A percentile compares a stretch with the other conserved stretches of the same genome.
Conservation (phyloP, 2,888 invertebrate species). For the Idaea aversata region DNA sequence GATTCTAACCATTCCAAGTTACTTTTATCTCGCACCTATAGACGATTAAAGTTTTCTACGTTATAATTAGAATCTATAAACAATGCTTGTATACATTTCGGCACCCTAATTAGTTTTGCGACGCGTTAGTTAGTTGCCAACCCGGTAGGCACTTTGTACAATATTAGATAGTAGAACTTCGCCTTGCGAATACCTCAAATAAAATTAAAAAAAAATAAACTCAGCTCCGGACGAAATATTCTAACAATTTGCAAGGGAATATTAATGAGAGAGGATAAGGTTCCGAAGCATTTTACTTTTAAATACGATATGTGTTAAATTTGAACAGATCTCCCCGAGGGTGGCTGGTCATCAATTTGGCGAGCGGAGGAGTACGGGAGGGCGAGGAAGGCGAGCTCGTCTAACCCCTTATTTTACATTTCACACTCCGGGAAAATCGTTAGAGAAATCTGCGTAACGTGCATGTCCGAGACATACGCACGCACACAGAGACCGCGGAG, state of each 20-base stretch:
- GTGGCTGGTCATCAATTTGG: slow-evolving; percentile 78
- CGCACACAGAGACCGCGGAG: slow-evolving; percentile 42
- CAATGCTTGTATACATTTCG: slow-evolving; percentile 1
- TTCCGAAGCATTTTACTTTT: slow-evolving; percentile 70
- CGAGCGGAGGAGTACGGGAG: slow-evolving; percentile 47
- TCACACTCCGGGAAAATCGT: slow-evolving; percentile 81
- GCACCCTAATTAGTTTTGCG: slow-evolving; percentile 7
- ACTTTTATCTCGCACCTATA: neutral
- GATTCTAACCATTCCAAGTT: neutral
- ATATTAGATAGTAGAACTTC: slow-evolving; percentile 14
- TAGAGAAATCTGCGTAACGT: slow-evolving; percentile 80
- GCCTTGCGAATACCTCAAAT: slow-evolving; percentile 16
- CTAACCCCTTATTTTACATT: slow-evolving; percentile 81
- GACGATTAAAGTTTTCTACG: neutral
- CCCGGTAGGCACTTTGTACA: slow-evolving; percentile 7
- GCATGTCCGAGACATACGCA: slow-evolving; percentile 76
- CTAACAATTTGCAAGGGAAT: slow-evolving; percentile 59
- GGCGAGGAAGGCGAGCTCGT: slow-evolving; percentile 54
- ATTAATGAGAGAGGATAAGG: slow-evolving; percentile 69
- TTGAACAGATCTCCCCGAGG: slow-evolving; percentile 74
- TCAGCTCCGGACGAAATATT: slow-evolving; percentile 42
- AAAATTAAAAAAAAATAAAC: slow-evolving; percentile 33
- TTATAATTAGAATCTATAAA: neutral
- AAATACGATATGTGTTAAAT: slow-evolving; percentile 78
- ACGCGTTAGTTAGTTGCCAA: slow-evolving; percentile 5